Base-by-base conservation (phyloP, 2,888 invertebrate species). In the Leptothorax acervorum region DNA sequence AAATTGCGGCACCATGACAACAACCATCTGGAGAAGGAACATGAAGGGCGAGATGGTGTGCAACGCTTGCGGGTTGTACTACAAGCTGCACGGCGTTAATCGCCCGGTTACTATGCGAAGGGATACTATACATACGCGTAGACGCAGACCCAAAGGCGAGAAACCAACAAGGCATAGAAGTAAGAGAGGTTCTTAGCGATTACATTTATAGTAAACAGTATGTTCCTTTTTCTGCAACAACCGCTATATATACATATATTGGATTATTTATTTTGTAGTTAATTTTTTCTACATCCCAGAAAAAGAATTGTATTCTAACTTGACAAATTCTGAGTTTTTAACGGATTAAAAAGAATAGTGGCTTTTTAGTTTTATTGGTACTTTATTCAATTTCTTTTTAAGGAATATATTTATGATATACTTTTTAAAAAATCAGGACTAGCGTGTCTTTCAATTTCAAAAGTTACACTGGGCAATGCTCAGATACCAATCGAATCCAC, bases 11-110 rank as follows among this genome's bases (percentile, higher is more conserved):
- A 99, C 99, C n/a, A 97, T 97, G 94, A 99, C 98, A 57, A 99
- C 99, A 84, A 99, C 99, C 0, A 98, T 99, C 88, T 99, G 99
- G 99, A 96, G 99, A 92, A 96, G 99, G 91, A 99, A 99, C 95
- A 97, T 98, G 93, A 97, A 98, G 93, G 99, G 99, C 2, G 99
- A 99, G 96, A 99, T 99, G 96, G 99, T 99, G 85, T 99, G 99
- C 95, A 99, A 99, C 95, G 99, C 99, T 60, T 99, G 99, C 95
- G 99, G 99, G 0, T 96, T 99, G 55, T 99, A 99, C 96, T 99
- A 97, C 96, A 99, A 99, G 95, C 96, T 99, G 91, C 99, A 99
- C 95, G 98, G 98, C 88, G 97, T 99, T 78, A 98, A 98, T 95
- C 96, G 99, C 85, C 99, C 99, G 39, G 97, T 98, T 91, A 98